phyloP scores from a whole-genome alignment of 2,888 invertebrate genomes.

The Dusona sp. region DNA sequence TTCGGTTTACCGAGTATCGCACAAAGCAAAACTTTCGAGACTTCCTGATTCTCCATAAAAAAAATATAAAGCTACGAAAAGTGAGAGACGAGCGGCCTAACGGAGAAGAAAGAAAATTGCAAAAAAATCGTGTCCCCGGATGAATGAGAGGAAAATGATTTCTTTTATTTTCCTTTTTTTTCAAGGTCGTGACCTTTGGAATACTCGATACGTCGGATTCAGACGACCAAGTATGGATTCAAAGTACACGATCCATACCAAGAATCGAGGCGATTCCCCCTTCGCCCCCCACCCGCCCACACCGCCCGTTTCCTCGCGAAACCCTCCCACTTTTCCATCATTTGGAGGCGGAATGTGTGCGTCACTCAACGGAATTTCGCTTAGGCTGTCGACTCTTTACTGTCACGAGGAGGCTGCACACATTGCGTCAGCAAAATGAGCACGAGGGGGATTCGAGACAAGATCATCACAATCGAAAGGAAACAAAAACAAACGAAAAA shows the following conservation, averaged over 20 bases:
- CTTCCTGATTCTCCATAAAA: slow-evolving; percentile 32
- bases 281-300: not conserved
- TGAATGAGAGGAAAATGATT: slow-evolving; percentile 7
- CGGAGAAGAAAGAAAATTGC: not conserved
- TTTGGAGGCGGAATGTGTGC: slow-evolving; percentile 38
- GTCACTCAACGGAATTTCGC: slow-evolving; percentile 36
- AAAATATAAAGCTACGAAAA: not conserved
- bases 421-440: slow-evolving; percentile 56
- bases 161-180: not conserved
- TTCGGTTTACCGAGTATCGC: not conserved
- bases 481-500: not conserved
- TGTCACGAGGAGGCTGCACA: slow-evolving; percentile 54
- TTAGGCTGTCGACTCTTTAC: slow-evolving; percentile 26
- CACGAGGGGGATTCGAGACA: slow-evolving; percentile 31
- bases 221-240: slow-evolving; percentile 11
- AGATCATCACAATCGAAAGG: not conserved
- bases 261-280: not conserved
- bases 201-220: not conserved
- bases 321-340: not conserved
- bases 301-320: not conserved
- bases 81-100: not conserved
- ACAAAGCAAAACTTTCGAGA: not conserved
- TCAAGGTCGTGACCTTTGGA: slow-evolving; percentile 31
- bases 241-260: slow-evolving; percentile 27
- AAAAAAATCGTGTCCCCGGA: not conserved